phyloP scores from a whole-genome alignment of 2,888 invertebrate species.

The Epinotia demarniana region DNA sequence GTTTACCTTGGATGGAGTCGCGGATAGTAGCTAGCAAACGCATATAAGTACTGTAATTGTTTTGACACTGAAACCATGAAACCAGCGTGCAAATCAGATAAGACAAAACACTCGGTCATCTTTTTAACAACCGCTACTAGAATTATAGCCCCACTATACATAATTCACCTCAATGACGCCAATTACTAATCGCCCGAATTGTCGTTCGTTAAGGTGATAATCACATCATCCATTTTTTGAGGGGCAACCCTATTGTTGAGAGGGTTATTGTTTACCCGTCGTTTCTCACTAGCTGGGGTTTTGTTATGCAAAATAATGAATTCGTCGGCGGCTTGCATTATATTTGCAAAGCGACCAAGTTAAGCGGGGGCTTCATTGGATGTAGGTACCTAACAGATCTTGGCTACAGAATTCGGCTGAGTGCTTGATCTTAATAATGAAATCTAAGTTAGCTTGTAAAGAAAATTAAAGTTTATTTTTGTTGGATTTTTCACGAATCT shows the following conservation, averaged over 20 bases:
- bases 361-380: slow-evolving; percentile 22
- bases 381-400: slow-evolving; percentile 1
- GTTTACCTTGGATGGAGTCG: too few species aligned
- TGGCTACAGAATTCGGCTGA: not conserved
- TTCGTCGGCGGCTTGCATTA: slow-evolving; percentile 53
- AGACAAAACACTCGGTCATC: too few species aligned
- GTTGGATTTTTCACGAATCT: too few species aligned
- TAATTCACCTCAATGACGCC: slow-evolving; percentile 11
- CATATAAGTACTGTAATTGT: too few species aligned
- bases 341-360: slow-evolving; percentile 46
- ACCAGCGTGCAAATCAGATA: too few species aligned
- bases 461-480: too few species aligned
- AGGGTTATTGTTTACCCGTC: slow-evolving; percentile 45
- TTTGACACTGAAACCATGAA: too few species aligned
- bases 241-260: slow-evolving; percentile 33
- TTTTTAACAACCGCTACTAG: too few species aligned
- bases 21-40: too few species aligned
- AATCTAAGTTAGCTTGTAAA: too few species aligned
- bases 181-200: slow-evolving; percentile 16
- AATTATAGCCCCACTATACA: not conserved
- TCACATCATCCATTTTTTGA: slow-evolving; percentile 1
- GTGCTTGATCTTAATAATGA: not conserved
- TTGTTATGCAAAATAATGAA: slow-evolving; percentile 69
- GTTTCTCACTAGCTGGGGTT: slow-evolving; percentile 56
- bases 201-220: slow-evolving; percentile 13